Conservation (phyloP, 1,140 invertebrate species). For the Eubasilissa regina region DNA sequence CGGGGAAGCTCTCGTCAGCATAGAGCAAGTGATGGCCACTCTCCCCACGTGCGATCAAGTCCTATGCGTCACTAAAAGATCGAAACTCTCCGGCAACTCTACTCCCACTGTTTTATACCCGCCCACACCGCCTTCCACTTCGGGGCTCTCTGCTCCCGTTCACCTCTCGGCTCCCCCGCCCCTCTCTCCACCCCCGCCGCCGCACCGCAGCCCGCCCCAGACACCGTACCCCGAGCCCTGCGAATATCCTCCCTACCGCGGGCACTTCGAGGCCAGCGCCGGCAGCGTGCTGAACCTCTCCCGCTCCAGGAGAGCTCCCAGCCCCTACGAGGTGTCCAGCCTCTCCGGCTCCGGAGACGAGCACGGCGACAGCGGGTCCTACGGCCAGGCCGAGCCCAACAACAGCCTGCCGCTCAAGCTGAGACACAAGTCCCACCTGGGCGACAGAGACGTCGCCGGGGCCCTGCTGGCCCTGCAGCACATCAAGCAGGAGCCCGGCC, state of each 20-base stretch:
- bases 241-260: slow-evolving; percentile 66
- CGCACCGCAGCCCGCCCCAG: slow-evolving; percentile 70
- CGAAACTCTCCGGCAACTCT: slow-evolving; percentile 74
- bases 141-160: slow-evolving; percentile 80
- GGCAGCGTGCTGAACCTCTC: slow-evolving; percentile 80
- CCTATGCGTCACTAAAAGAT: slow-evolving; percentile 84
- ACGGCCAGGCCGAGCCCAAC: slow-evolving; percentile 66
- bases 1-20: slow-evolving; percentile 87
- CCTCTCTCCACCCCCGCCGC: slow-evolving; percentile 62
- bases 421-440: slow-evolving; percentile 92
- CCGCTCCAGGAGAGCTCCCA: slow-evolving; percentile 73
- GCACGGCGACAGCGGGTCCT: slow-evolving; percentile 70
- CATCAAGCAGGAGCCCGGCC: slow-evolving; percentile 86
- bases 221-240: slow-evolving; percentile 69
- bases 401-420: slow-evolving; percentile 86
- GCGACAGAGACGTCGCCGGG: slow-evolving; percentile 88
- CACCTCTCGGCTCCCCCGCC: slow-evolving; percentile 64
- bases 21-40: slow-evolving; percentile 89
- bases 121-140: slow-evolving; percentile 77
- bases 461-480: slow-evolving; percentile 84
- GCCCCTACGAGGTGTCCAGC: slow-evolving; percentile 80
- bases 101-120: slow-evolving; percentile 73
- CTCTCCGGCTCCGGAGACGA: slow-evolving; percentile 83
- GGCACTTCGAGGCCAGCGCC: slow-evolving; percentile 69
- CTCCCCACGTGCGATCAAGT: slow-evolving; percentile 88